Conservation (phyloP, 2,113 vertebrate genomes). For the Tetrao urogallus region DNA sequence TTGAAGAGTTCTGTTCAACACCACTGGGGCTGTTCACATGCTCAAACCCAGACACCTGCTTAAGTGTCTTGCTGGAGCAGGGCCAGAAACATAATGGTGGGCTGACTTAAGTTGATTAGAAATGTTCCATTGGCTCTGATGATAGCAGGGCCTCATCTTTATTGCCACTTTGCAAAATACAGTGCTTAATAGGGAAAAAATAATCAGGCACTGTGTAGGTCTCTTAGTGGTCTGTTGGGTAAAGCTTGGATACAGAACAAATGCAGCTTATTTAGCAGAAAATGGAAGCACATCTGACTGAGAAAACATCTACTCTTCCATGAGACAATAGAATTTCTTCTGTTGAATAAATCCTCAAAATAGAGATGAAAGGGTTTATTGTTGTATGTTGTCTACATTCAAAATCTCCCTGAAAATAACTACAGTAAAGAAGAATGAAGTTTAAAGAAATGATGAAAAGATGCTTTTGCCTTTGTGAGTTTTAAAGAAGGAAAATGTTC, state of each 20-base stretch:
- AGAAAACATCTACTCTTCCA: neutral
- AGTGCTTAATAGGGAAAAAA: neutral
- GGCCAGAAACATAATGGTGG: constrained; percentile 30
- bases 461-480: neutral
- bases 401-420: neutral
- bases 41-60: constrained; percentile 27
- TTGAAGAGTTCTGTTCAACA: neutral
- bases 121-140: neutral
- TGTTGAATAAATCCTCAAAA: neutral
- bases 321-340: neutral
- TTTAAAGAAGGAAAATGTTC: neutral
- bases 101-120: constrained; percentile 31
- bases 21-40: neutral
- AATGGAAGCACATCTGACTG: neutral
- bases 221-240: neutral
- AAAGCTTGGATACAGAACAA: neutral
- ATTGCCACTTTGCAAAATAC: constrained; percentile 25
- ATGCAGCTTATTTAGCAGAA: neutral
- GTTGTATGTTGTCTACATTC: neutral
- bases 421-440: neutral
- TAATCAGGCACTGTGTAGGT: neutral
- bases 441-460: neutral
- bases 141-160: neutral
- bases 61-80: constrained; percentile 43
- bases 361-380: neutral